These are phyloP conservation scores for Sarcophilus harrisii DNA, from an alignment of 2,797 vertebrate species.

Conservation along the genomic window DNA sequence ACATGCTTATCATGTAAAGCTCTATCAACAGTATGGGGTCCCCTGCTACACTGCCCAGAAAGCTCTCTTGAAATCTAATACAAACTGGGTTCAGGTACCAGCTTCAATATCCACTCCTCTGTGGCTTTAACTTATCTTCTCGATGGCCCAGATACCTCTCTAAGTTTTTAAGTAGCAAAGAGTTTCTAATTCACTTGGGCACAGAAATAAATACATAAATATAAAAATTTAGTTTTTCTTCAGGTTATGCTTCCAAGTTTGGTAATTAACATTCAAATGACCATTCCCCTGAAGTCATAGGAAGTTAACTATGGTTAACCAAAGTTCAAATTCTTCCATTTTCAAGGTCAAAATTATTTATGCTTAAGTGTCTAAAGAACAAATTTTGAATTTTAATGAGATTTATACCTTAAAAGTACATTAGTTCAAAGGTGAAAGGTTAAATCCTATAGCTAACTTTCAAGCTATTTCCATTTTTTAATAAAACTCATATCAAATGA, in stretches of 20 bases:
- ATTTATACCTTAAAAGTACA: background rate
- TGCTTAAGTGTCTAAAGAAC: background rate
- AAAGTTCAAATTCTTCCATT: background rate
- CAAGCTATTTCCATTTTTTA: background rate
- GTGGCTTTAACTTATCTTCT: background rate
- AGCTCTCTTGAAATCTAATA: background rate
- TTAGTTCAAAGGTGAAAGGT: conserved; percentile 11
- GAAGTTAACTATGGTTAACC: background rate
- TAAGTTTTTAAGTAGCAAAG: background rate
- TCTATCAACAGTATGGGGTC: background rate
- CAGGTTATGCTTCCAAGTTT: background rate
- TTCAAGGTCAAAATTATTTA: conserved; percentile 10
- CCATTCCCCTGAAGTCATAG: background rate
- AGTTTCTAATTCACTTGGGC: background rate
- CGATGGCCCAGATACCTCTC: background rate
- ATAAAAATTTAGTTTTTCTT: conserved; percentile 26
- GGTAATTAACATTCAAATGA: background rate
- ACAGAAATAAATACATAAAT: no score
- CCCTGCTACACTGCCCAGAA: background rate
- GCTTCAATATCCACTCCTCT: background rate
- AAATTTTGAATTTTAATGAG: conserved; percentile 9
- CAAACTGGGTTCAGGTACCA: background rate
- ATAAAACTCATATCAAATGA: fast-evolving
- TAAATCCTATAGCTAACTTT: background rate
- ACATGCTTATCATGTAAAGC: background rate